Evolutionary conservation across 2,113 vertebrate species (phyloP).

Genomic region (Dasyprocta punctata): DNA sequence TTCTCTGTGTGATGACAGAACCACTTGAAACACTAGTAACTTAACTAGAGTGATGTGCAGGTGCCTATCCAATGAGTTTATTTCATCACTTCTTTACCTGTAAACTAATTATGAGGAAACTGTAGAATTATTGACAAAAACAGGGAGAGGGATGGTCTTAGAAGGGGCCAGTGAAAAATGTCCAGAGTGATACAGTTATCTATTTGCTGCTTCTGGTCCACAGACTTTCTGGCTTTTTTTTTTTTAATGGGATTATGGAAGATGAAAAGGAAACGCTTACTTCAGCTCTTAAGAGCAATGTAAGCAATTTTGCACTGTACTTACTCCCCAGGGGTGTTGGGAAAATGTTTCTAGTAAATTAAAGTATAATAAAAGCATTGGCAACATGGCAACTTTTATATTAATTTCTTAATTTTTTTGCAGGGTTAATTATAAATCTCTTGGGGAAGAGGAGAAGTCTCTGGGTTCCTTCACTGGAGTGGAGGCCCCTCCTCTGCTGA

Average conservation of each 20-base stretch:
- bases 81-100: slow-evolving; percentile 65
- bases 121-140: slow-evolving; percentile 63
- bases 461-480: not conserved
- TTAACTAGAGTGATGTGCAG: slow-evolving; percentile 75
- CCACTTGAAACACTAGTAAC: slow-evolving; percentile 71
- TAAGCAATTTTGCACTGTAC: slow-evolving; percentile 86
- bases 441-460: not conserved
- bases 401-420: slow-evolving; percentile 87
- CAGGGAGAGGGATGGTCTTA: slow-evolving; percentile 4
- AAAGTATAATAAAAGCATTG: slow-evolving; percentile 86
- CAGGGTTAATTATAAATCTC: slow-evolving; percentile 82
- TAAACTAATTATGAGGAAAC: slow-evolving; percentile 79
- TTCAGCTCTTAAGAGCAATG: slow-evolving; percentile 87
- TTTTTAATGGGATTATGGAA: slow-evolving; percentile 82
- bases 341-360: slow-evolving; percentile 85
- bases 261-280: slow-evolving; percentile 85
- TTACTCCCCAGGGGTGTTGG: slow-evolving; percentile 78
- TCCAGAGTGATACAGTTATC: slow-evolving; percentile 82
- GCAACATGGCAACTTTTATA: slow-evolving; percentile 80
- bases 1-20: slow-evolving; percentile 50
- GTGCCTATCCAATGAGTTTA: slow-evolving; percentile 32
- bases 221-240: slow-evolving; percentile 77
- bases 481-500: not conserved
- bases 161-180: slow-evolving; percentile 68
- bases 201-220: slow-evolving; percentile 81